A percentile compares a stretch with the other conserved stretches of the same genome.
These are phyloP conservation scores for Asteroscopus sphinx DNA, from an alignment of 2,888 invertebrate species.

Conservation along the genomic window DNA sequence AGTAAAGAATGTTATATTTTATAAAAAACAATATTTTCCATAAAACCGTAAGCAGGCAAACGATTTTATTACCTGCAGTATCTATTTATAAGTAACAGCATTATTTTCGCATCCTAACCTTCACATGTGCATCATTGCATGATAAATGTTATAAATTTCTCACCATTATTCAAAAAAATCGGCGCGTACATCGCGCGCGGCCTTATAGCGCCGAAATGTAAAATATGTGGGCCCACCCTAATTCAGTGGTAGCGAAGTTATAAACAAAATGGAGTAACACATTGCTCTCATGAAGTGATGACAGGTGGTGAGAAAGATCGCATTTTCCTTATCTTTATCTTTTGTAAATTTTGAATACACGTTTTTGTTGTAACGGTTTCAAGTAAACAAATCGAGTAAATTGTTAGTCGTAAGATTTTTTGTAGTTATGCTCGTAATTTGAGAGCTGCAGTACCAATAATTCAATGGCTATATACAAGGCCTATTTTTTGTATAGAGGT, in stretches of 20 bases:
- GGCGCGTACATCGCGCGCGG: neutral
- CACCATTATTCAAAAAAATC: neutral
- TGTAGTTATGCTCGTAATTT: no score
- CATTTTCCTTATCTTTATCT: conserved; percentile 28
- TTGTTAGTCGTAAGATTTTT: neutral
- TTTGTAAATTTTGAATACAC: neutral
- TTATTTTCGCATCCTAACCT: neutral
- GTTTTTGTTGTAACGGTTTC: conserved; percentile 2
- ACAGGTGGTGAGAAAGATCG: conserved; percentile 67
- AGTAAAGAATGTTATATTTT: no score
- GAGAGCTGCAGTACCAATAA: no score
- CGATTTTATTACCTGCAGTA: no score
- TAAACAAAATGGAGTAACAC: conserved; percentile 72
- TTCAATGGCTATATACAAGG: no score
- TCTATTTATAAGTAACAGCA: neutral
- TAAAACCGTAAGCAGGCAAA: no score
- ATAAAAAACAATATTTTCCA: neutral
- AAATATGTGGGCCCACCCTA: conserved; percentile 43
- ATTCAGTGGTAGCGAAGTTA: conserved; percentile 67
- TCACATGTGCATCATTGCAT: neutral
- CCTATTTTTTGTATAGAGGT: no score
- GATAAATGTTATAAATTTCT: neutral
- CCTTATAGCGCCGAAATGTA: neutral
- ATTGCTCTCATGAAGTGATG: conserved; percentile 72
- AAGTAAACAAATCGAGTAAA: neutral